Evolutionary conservation across 2,113 vertebrate species (phyloP).

Genomic region (Brachyistius frenatus): DNA sequence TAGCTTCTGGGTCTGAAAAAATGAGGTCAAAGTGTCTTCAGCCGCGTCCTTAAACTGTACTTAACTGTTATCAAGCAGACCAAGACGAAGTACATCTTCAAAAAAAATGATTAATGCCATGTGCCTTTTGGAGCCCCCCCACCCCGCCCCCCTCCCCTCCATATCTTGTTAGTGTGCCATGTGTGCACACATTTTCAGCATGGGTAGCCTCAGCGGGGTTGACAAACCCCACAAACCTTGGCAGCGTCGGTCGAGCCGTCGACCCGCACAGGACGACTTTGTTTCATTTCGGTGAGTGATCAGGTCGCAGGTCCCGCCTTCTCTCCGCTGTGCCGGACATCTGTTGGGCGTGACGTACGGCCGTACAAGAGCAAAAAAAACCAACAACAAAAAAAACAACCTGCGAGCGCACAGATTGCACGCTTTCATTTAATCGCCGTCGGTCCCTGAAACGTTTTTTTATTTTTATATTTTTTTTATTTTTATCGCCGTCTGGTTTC

Average conservation of each 20-base stretch:
- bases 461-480: too few relatives aligned
- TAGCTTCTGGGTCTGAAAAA: too few relatives aligned
- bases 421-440: not conserved
- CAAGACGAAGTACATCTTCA: not conserved
- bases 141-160: not conserved
- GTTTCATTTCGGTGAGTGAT: conserved; percentile 29
- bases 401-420: not conserved
- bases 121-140: conserved; percentile 17
- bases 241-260: not conserved
- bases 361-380: not conserved
- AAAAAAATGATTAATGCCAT: not conserved
- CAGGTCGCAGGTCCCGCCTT: not conserved
- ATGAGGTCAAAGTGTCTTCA: too few relatives aligned
- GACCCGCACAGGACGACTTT: conserved; percentile 50
- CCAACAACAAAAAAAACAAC: too few relatives aligned
- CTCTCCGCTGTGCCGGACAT: conserved; percentile 55
- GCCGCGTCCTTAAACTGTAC: not conserved
- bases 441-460: too few relatives aligned
- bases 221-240: conserved; percentile 43
- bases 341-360: conserved; percentile 37
- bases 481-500: too few relatives aligned
- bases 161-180: conserved; percentile 46
- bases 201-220: conserved; percentile 48
- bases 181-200: conserved; percentile 63
- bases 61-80: not conserved